Conservation (phyloP, 2,888 invertebrate species). For the Drosophila pegasa region DNA sequence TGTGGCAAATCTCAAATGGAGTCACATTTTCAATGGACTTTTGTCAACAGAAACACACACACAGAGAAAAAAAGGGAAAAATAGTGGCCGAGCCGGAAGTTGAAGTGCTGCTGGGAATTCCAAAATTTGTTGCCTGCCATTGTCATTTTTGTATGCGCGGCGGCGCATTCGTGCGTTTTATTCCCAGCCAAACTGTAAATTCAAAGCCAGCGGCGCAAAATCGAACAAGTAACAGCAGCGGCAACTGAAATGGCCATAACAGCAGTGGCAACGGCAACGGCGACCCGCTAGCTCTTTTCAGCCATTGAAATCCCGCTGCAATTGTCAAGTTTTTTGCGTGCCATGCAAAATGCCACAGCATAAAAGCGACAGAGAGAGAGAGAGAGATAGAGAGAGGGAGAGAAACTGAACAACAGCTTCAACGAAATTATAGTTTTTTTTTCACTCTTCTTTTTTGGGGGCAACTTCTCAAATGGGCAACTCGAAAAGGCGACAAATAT, state of each 20-base stretch:
- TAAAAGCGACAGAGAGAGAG: too few relatives aligned
- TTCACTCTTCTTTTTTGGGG: background rate
- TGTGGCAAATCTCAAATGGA: conserved; percentile 73
- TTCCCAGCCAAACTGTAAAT: conserved; percentile 77
- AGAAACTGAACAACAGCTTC: conserved; percentile 44
- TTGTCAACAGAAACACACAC: conserved; percentile 48
- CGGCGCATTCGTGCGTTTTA: conserved; percentile 77
- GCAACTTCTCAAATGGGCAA: conserved; percentile 25
- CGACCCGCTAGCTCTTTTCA: conserved; percentile 44
- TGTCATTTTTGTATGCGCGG: conserved; percentile 75
- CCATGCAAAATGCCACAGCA: conserved; percentile 51
- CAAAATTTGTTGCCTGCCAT: conserved; percentile 80
- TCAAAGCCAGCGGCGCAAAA: conserved; percentile 76
- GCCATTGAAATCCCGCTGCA: conserved; percentile 71
- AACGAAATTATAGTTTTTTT: conserved; percentile 65
- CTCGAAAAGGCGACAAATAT: conserved; percentile 16
- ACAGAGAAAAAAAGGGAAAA: conserved; percentile 4
- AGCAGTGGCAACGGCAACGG: conserved; percentile 9
- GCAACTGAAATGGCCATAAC: conserved; percentile 8
- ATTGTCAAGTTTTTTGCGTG: conserved; percentile 68
- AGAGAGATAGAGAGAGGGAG: too few relatives aligned
- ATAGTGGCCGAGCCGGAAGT: conserved; percentile 68
- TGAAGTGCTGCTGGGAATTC: conserved; percentile 80
- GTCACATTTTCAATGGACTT: conserved; percentile 76
- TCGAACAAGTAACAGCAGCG: conserved; percentile 54